Evolutionary conservation across 2,113 vertebrate genomes (phyloP), one percentile per base, ranked within the genome.

Genomic region (Euleptes europaea): DNA sequence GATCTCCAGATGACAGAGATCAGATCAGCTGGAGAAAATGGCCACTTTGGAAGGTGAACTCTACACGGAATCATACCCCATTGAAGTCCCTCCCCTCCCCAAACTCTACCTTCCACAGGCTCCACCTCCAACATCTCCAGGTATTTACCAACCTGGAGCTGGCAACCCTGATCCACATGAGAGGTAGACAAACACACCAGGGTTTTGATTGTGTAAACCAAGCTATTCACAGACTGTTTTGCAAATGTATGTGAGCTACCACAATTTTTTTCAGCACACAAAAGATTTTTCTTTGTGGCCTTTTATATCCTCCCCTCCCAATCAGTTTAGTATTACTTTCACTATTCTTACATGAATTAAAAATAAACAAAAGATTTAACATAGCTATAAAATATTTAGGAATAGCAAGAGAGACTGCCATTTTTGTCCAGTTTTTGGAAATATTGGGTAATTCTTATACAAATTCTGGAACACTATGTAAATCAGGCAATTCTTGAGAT

Each of bases 391-490:
- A n/a, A 65, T 54, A 5, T 1, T 72, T 76, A 67, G 54, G 69
- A 63, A 63, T 0, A 11, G n/a, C 76, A 8, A 74, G 57, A 70
- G 77, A 72, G n/a, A n/a, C 66, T 73, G 38, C 51, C 40, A 15
- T 31, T 71, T 3, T 15, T 31, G 69, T 3, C 38, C n/a, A 75
- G 57, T n/a, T 35, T 6, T 14, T 6, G 42, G 70, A 66, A 82
- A 44, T 0, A 0, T 65, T 88, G 9, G 57, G 23, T 54, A 35
- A 17, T 87, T 74, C 44, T 63, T 49, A 82, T 35, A 6, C 1
- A 1, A 79, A 33, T 0, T n/a, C 1, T n/a, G 60, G 80, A 83
- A 90, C 72, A 38, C 90, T 92, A 92, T 91, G 86, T 51, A 89
- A 87, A 57, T 40, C 31, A 85, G 78, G 28, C 28, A 89, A 54